Percentiles rank a stretch among this genome's conserved stretches.
These are phyloP conservation scores for Luperina nickerlii DNA, from an alignment of 2,888 invertebrate genomes.

Conservation along the genomic window DNA sequence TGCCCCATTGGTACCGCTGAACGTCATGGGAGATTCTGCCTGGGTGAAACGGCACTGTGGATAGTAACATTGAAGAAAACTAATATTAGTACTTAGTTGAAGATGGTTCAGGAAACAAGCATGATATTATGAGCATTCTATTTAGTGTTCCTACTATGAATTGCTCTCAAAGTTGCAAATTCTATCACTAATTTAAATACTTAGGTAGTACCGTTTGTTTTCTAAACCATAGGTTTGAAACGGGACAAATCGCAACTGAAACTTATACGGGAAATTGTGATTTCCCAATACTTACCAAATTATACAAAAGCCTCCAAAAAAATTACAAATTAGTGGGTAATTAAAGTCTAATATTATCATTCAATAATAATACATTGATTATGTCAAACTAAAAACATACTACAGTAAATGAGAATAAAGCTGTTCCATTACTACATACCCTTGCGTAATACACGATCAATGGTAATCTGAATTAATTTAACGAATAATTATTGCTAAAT, in stretches of 20 bases:
- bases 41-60: constrained; percentile 59
- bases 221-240: not conserved
- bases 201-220: not conserved
- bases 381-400: not conserved
- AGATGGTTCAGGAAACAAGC: not conserved
- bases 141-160: not conserved
- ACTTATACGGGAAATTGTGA: not conserved
- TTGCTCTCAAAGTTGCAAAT: not conserved
- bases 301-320: not conserved
- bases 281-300: constrained; percentile 12
- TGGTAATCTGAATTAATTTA: not conserved
- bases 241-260: not conserved
- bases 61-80: constrained; percentile 8
- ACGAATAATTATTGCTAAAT: not conserved
- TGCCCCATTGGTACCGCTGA: constrained; percentile 63
- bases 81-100: not conserved
- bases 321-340: not conserved
- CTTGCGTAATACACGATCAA: not conserved
- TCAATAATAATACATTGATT: not conserved
- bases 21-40: constrained; percentile 60
- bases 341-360: not conserved
- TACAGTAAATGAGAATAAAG: constrained; percentile 1
- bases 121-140: not conserved
- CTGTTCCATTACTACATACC: not conserved
- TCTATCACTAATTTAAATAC: not conserved